phyloP scores from a whole-genome alignment of 2,888 invertebrate species.

The Girardia tigrina region DNA sequence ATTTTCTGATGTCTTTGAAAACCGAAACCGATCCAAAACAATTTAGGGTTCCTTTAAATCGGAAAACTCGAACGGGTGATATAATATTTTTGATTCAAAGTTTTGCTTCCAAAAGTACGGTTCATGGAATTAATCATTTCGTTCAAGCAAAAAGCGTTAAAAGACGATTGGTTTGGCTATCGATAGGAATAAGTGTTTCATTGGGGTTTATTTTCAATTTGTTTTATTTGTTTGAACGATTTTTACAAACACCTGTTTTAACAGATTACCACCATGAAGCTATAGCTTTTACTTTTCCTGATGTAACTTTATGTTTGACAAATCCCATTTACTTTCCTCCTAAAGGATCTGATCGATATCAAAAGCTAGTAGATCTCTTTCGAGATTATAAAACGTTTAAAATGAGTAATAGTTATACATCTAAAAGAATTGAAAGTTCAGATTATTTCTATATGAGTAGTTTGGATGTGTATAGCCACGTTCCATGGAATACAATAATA shows the following conservation, averaged over 20 bases:
- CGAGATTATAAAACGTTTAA: neutral
- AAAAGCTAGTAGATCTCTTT: neutral
- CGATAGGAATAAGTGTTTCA: constrained; percentile 29
- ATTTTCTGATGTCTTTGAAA: too few relatives aligned
- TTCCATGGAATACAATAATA: constrained; percentile 16
- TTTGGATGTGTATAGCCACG: neutral
- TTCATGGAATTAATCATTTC: constrained; percentile 36
- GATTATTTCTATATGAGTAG: constrained; percentile 26
- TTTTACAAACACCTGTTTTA: constrained; percentile 28
- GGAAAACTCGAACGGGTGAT: neutral
- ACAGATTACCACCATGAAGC: constrained; percentile 34
- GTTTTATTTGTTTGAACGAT: constrained; percentile 30
- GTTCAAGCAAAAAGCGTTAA: constrained; percentile 32
- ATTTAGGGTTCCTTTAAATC: neutral
- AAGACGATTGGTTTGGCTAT: constrained; percentile 30
- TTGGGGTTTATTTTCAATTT: constrained; percentile 31
- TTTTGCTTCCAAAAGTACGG: constrained; percentile 30
- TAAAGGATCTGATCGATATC: constrained; percentile 21
- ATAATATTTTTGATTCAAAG: neutral
- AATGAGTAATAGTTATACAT: neutral
- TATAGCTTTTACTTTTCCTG: constrained; percentile 31
- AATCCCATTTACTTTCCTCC: constrained; percentile 35
- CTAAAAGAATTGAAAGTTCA: neutral
- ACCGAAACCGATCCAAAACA: neutral
- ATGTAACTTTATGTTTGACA: constrained; percentile 33